A percentile compares a stretch with the other conserved stretches of the same genome.
Evolutionary conservation across 2,797 vertebrate genomes (phyloP).

Genomic region (Cygnus olor): DNA sequence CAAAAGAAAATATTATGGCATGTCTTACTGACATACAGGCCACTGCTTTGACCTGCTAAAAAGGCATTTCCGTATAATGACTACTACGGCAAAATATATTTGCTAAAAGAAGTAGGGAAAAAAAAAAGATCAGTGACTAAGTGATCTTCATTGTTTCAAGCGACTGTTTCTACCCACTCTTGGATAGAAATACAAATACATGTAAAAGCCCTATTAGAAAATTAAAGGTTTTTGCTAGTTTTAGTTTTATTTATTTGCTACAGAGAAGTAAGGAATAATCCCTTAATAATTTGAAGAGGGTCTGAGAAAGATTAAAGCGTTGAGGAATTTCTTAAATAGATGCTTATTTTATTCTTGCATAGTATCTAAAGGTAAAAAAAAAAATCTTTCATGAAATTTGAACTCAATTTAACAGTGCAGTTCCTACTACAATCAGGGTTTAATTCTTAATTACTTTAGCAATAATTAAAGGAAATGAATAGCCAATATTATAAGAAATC

Average conservation of each 20-base stretch:
- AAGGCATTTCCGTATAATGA: background rate
- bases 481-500: background rate
- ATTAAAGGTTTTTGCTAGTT: background rate
- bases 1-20: slow-evolving; percentile 1
- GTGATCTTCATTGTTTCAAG: background rate
- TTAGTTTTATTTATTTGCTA: background rate
- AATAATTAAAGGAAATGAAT: background rate
- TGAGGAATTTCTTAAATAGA: background rate
- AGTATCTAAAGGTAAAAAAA: background rate
- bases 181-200: background rate
- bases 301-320: background rate
- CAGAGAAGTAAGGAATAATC: background rate
- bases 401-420: background rate
- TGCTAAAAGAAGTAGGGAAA: background rate
- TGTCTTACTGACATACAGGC: background rate
- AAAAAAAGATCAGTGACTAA: background rate
- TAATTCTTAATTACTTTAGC: background rate
- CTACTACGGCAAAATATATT: background rate
- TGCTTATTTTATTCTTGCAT: background rate
- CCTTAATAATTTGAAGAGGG: background rate
- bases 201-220: background rate
- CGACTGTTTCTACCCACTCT: background rate
- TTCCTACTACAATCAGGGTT: background rate
- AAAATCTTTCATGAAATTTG: background rate
- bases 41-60: background rate